Base-by-base conservation (phyloP, 1,140 invertebrate genomes). In the Bombus difficillimus region DNA sequence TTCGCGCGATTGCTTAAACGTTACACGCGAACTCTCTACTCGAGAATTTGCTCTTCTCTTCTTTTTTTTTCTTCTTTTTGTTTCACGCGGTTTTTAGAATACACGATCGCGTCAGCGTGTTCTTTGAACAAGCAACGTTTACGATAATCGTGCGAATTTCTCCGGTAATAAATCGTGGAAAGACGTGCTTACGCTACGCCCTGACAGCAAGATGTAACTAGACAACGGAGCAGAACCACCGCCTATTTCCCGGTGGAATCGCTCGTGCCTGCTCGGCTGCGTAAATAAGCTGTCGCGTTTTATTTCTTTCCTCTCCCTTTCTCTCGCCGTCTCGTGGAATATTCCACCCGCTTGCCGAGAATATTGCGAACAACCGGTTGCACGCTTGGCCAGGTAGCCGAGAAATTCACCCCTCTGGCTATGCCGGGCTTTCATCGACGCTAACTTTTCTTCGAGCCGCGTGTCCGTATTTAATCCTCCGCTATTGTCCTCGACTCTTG, bases 201-300 rank as follows among this genome's bases (percentile, higher is more conserved):
- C 71, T 62, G 59, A 69, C 74, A 47, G 41, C 43, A 8, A 32
- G 41, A 64, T 72, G 72, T 66, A 82, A 62, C 32, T 57, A 74
- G 43, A 69, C 37, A 22, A 10, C 32, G 74, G 74, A 76, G 75
- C 84, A 69, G 86, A 85, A 73, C 82, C 64, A 47, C 82, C 69
- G 80, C 83, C 87, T 88, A 88, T 89, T 90, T 89, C 88, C 88
- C 87, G 76, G 81, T 34, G 84, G 81, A 90, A 74, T 82, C 47
- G 41, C 39, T 59, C 59, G 74, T 37, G 41, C 41, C n/a, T 78
- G 39, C 62, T 39, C 71, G 73, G 71, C 76, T 89, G 85, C 85
- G 89, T 88, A 89, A 91, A 91, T 91, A 91, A 91, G 89, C 87
- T 85, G 78, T 83, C 71, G 53, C 84, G 83, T 91, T 91, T 91